A percentile compares a stretch with the other conserved stretches of the same genome.
Conservation (phyloP, 2,797 vertebrate genomes). For the Phataginus tetradactyla region DNA sequence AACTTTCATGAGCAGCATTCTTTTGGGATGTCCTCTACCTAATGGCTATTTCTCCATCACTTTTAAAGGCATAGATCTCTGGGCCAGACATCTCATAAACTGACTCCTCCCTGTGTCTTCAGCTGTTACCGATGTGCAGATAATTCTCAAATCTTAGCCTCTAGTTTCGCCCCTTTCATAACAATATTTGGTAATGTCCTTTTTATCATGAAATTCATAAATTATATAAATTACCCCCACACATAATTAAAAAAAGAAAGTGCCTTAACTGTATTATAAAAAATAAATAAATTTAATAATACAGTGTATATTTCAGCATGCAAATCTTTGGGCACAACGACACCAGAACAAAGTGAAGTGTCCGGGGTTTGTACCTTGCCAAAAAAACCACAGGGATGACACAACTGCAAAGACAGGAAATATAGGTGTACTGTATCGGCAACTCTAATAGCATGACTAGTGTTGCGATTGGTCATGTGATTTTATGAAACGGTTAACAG, state of each 20-base stretch:
- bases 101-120: neutral
- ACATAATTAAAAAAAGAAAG: neutral
- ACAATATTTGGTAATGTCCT: neutral
- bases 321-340: neutral
- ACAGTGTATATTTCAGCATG: neutral
- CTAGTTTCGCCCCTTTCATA: neutral
- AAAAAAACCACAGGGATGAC: neutral
- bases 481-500: neutral
- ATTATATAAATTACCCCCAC: neutral
- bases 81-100: neutral
- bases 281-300: neutral
- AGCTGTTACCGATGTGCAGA: neutral
- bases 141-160: neutral
- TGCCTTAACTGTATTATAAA: neutral
- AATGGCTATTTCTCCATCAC: neutral
- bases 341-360: neutral
- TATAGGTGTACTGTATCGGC: neutral
- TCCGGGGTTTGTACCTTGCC: neutral
- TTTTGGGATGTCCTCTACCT: neutral
- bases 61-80: neutral
- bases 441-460: neutral
- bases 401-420: neutral
- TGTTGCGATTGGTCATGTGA: neutral
- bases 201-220: slow-evolving; percentile 46
- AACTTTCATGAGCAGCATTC: neutral